These are phyloP conservation scores for Pelobates fuscus DNA, from an alignment of 2,113 vertebrate genomes.

Conservation along the genomic window DNA sequence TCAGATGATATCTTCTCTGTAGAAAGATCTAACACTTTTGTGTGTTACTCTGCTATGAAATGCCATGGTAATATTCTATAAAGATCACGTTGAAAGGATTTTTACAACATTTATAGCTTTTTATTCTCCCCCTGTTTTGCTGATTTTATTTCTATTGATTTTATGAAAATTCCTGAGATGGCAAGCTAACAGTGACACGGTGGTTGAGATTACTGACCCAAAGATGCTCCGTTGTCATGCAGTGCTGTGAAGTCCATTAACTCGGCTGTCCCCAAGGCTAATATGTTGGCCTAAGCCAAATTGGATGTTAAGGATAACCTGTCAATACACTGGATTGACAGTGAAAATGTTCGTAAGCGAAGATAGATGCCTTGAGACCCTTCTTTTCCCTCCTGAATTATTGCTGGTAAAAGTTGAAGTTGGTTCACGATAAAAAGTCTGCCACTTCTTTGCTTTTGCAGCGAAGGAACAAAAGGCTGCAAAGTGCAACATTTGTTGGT, in stretches of 20 bases:
- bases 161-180: background rate
- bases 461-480: too few relatives aligned
- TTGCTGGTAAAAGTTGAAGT: too few relatives aligned
- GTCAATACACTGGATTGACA: background rate
- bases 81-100: background rate
- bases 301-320: background rate
- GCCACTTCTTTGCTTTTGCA: too few relatives aligned
- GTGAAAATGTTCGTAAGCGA: background rate
- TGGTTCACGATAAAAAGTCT: too few relatives aligned
- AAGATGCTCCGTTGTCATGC: background rate
- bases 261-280: background rate
- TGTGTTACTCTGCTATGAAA: background rate
- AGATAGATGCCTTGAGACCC: too few relatives aligned
- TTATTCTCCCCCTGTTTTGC: too few relatives aligned
- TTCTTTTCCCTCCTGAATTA: too few relatives aligned
- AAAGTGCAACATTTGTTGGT: too few relatives aligned
- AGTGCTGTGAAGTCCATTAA: background rate
- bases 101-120: background rate
- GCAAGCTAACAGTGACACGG: background rate
- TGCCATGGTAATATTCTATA: background rate
- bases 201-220: slow-evolving; percentile 3
- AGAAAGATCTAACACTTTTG: background rate
- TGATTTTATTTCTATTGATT: slow-evolving; percentile 14
- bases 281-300: background rate
- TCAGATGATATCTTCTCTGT: background rate